These are phyloP conservation scores for Pempheris klunzingeri DNA, from an alignment of 2,797 vertebrate genomes.

Conservation along the genomic window DNA sequence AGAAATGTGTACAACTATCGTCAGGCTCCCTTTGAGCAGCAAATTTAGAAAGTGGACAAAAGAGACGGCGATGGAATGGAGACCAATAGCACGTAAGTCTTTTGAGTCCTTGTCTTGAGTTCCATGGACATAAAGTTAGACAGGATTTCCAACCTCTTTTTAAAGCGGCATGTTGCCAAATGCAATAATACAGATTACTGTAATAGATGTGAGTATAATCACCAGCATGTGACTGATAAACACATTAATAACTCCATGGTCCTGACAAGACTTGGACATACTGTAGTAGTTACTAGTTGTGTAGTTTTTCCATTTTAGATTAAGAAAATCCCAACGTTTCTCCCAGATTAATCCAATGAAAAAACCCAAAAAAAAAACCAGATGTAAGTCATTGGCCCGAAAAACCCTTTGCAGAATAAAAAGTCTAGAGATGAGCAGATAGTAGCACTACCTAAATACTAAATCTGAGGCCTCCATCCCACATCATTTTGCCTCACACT, in stretches of 20 bases:
- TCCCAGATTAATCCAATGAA: background rate
- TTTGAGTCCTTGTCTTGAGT: background rate
- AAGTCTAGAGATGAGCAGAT: background rate
- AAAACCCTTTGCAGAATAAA: background rate
- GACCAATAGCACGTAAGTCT: background rate
- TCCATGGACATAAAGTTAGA: background rate
- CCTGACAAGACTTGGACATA: fast-evolving
- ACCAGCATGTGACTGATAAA: background rate
- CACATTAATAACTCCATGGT: too few species aligned
- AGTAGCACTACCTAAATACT: background rate
- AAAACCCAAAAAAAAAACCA: background rate
- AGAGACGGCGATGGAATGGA: background rate
- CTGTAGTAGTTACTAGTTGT: too few species aligned
- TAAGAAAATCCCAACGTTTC: background rate
- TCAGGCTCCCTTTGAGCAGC: background rate
- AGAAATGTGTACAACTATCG: background rate
- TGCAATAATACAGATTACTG: background rate
- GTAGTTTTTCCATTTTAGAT: background rate
- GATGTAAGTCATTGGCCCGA: too few species aligned
- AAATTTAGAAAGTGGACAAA: background rate
- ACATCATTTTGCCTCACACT: constrained; percentile 7
- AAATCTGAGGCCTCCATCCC: background rate
- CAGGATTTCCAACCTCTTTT: background rate
- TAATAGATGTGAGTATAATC: background rate
- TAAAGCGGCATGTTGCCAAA: background rate